Conservation (phyloP, 1,140 invertebrate species). For the Ostrea edulis region DNA sequence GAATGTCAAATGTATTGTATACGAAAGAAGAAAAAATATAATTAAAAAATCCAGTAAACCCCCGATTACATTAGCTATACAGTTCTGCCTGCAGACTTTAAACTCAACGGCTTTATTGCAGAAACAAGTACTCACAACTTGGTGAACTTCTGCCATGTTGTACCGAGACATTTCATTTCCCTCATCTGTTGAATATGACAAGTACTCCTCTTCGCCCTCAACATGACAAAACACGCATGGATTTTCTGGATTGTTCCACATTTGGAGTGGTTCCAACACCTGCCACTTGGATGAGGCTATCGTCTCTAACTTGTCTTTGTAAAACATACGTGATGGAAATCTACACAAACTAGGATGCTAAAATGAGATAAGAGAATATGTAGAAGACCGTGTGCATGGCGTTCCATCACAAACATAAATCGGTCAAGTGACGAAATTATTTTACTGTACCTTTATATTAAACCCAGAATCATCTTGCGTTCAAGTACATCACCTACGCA, state of each 20-base stretch:
- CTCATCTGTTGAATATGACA: slow-evolving; percentile 59
- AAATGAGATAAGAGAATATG: slow-evolving; percentile 49
- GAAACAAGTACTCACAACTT: slow-evolving; percentile 55
- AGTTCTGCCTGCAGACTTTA: no score
- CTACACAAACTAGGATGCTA: slow-evolving; percentile 69
- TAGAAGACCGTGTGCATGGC: no score
- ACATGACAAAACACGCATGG: slow-evolving; percentile 64
- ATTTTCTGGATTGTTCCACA: slow-evolving; percentile 54
- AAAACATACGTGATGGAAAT: slow-evolving; percentile 70
- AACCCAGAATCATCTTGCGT: no score
- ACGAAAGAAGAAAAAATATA: not conserved
- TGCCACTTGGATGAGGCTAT: not conserved
- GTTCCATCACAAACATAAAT: no score
- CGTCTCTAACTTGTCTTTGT: slow-evolving; percentile 60
- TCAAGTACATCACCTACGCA: no score
- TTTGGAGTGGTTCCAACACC: slow-evolving; percentile 25
- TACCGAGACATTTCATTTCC: slow-evolving; percentile 63
- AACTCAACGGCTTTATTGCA: no score
- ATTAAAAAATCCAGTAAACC: no score
- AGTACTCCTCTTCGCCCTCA: slow-evolving; percentile 62
- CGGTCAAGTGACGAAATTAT: no score
- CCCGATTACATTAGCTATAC: no score
- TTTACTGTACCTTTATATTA: no score
- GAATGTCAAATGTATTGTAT: not conserved
- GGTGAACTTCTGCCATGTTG: slow-evolving; percentile 51